phyloP scores from a whole-genome alignment of 35 echinoderm and acorn worm species.

The Stichopus chloronotus region DNA sequence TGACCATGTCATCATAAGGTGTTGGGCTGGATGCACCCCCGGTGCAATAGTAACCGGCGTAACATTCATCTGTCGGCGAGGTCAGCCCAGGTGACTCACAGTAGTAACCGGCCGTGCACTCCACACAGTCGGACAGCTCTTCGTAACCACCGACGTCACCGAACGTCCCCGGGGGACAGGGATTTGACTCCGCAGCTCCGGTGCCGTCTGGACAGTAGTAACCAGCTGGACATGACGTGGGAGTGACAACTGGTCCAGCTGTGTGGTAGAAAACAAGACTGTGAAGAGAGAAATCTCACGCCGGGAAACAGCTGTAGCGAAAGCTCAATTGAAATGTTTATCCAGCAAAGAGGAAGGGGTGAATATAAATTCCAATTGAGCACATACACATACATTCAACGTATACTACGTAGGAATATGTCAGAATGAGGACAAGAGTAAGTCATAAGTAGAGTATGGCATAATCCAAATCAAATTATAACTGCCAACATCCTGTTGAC shows the following conservation, averaged over 20 bases:
- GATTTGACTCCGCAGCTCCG: constrained; percentile 57
- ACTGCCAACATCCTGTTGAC: too few relatives aligned
- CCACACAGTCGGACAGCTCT: constrained; percentile 72
- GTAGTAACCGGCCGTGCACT: constrained; percentile 83
- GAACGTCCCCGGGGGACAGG: constrained; percentile 87
- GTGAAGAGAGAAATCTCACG: too few relatives aligned
- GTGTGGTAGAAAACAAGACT: neutral
- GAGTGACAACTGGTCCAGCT: constrained; percentile 81
- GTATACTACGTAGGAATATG: too few relatives aligned
- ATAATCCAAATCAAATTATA: too few relatives aligned
- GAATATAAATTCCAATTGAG: too few relatives aligned
- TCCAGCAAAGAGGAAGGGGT: too few relatives aligned
- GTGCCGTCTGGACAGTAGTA: constrained; percentile 96
- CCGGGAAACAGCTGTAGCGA: too few relatives aligned
- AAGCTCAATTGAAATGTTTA: too few relatives aligned
- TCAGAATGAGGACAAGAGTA: too few relatives aligned
- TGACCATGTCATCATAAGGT: constrained; percentile 92
- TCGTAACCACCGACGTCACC: constrained; percentile 66
- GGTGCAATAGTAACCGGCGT: constrained; percentile 96
- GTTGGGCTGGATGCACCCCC: constrained; percentile 81
- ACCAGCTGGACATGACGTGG: constrained; percentile 74
- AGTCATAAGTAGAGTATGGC: too few relatives aligned
- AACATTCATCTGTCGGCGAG: constrained; percentile 84
- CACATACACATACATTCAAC: too few relatives aligned
- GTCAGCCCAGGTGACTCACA: constrained; percentile 81